Conservation (phyloP, 2,888 invertebrate species). For the Linyphia triangularis region DNA sequence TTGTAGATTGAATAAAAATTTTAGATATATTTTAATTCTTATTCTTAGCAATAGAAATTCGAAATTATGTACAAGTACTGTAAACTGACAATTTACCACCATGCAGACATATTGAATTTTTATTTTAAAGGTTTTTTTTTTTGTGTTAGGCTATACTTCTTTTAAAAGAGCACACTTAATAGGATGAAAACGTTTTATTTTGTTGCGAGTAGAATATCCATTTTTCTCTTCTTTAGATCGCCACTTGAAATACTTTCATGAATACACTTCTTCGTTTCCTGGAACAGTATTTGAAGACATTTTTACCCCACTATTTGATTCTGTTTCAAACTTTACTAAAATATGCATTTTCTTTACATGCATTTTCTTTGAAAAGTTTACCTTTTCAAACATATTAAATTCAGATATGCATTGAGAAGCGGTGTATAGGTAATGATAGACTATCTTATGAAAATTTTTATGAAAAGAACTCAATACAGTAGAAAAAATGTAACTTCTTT, state of each 20-base stretch:
- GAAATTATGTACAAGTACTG: too few relatives aligned
- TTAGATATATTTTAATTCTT: too few relatives aligned
- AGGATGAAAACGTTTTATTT: constrained; percentile 67
- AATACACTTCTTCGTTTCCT: constrained; percentile 44
- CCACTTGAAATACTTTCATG: constrained; percentile 16
- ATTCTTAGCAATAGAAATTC: too few relatives aligned
- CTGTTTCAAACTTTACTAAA: not conserved
- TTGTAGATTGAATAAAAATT: not conserved
- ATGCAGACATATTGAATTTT: constrained; percentile 57
- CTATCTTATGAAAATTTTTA: too few relatives aligned
- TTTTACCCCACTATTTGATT: not conserved
- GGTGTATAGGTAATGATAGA: too few relatives aligned
- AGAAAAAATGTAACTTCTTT: too few relatives aligned
- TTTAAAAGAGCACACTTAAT: constrained; percentile 36
- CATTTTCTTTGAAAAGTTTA: not conserved
- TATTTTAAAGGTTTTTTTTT: constrained; percentile 42
- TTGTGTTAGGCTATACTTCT: constrained; percentile 9
- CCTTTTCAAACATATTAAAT: too few relatives aligned
- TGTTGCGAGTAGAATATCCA: constrained; percentile 17
- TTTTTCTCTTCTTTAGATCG: constrained; percentile 38
- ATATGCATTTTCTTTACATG: constrained; percentile 7
- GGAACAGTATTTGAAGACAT: not conserved
- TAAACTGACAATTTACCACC: too few relatives aligned
- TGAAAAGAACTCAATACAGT: too few relatives aligned
- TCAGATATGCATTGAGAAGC: too few relatives aligned